Conservation (phyloP, 2,113 vertebrate species). For the Mesitornis unicolor region DNA sequence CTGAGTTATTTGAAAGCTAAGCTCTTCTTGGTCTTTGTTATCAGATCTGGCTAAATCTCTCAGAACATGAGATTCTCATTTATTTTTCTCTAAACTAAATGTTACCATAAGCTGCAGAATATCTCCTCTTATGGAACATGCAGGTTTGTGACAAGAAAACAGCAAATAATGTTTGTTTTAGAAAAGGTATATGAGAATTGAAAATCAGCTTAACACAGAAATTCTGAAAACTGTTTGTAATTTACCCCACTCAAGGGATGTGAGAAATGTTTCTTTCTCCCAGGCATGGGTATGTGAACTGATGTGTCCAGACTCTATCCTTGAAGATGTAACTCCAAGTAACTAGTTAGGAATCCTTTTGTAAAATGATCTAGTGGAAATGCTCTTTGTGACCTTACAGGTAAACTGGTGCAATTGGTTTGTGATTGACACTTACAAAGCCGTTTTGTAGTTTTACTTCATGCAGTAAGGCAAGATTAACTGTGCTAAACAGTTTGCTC, state of each 20-base stretch:
- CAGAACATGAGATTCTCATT: neutral
- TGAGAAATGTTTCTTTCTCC: neutral
- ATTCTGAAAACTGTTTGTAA: neutral
- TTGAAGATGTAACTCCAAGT: neutral
- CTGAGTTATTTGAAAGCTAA: neutral
- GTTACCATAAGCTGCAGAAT: neutral
- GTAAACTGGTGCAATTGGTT: neutral
- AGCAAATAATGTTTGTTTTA: neutral
- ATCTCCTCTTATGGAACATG: neutral
- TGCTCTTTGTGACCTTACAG: neutral
- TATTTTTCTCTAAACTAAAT: neutral
- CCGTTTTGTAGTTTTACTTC: neutral
- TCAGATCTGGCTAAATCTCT: neutral
- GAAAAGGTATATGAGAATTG: neutral
- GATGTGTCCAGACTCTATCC: neutral
- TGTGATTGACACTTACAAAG: neutral
- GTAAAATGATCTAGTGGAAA: neutral
- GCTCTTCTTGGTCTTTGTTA: neutral
- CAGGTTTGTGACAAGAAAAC: neutral
- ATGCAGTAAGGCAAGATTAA: neutral
- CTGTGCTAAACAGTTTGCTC: neutral
- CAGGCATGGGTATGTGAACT: accelerated
- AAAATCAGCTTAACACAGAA: neutral
- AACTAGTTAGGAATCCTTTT: neutral
- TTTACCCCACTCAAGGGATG: neutral